Base-by-base conservation (phyloP, 2,888 invertebrate genomes). In the Pollenia angustigena region DNA sequence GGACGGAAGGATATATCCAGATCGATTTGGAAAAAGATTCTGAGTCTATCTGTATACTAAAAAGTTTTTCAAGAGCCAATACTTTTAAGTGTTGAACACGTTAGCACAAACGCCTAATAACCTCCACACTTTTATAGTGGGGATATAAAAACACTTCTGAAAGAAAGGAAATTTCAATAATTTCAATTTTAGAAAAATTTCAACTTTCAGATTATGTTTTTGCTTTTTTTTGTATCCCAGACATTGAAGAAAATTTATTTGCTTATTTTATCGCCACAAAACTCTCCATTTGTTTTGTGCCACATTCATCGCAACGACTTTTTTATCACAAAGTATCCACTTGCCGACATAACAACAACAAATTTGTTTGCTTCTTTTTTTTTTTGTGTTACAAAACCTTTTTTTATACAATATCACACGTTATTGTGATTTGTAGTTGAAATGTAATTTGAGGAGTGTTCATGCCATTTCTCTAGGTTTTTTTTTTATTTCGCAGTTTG, bases 371-470 rank as follows among this genome's bases (percentile, higher is more conserved):
- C 23, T 23, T 2, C 0, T 75, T 32, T 48, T 40, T 32, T 1
- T 75, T 32, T 48, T 40, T n/a, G 14, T 40, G 14, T 4, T 9
- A n/a, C 14, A 11, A 44, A 16, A 12, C 60, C 9, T 81, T 48
- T 50, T 68, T 74, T 42, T 58, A 18, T 42, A 32, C 32, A 69
- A 72, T 72, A 75, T 52, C 40, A 60, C 16, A 60, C 58, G 50
- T 81, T 62, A 46, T 69, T 82, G 60, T 54, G 60, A 76, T 71
- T 76, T 75, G 60, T 62, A 75, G 68, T 60, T 60, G 69, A 69
- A 82, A 76, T 40, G 4, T 76, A 69, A 75, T 68, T 75, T 81
- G 66, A 23, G n/a, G 52, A 32, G 52, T 52, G 69, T 54, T 60
- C 64, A 48, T 50, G 48, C 46, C 48, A 72, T 46, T 46, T 44